Base-by-base conservation (phyloP, 2,113 vertebrate species). In the Daphoenositta chrysoptera region DNA sequence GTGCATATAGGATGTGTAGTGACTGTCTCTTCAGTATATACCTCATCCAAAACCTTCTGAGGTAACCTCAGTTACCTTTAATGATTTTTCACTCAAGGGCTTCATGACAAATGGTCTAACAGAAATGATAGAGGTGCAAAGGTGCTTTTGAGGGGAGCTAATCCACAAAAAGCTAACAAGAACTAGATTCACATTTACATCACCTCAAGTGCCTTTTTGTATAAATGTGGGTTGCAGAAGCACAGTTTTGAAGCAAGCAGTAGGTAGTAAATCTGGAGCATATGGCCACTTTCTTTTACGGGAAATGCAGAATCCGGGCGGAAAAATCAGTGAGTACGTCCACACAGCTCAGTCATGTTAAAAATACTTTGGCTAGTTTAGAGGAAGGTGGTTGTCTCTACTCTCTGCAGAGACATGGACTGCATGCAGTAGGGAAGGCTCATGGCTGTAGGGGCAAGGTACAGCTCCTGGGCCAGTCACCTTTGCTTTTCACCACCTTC, bases 261-360 rank as follows among this genome's bases (percentile, higher is more conserved):
- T 93, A 96, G 84, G 64, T 96, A 96, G 90, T 96, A 94, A 90
- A 90, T 93, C 79, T 93, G 82, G 42, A 96, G 60, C 92, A 96
- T 91, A 94, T 93, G 93, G 94, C 63, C 30, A 22, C 54, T 86
- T 96, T 95, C 84, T 88, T 90, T 91, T 81, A 94, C 7, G 30
- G 78, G 79, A 90, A 91, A 81, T 63, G 60, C 47, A 90, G 78
- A 88, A 92, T 56, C 68, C 1, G 0, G 66, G 79, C 15, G 84
- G 83, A 80, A 95, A 92, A 94, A 86, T 58, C 78, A 83, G 68
- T 51, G 75, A 45, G 50, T 85, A 78, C 0, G 1, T 87, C 94
- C 77, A 89, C 76, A 48, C n/a, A 91, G 89, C 44, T 91, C 64
- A 89, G 47, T 73, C 31, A 6, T 40, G 64, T 83, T 94, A 96